Evolutionary conservation across 2,797 vertebrate species (phyloP).

Genomic region (Phaenicophaeus curvirostris): DNA sequence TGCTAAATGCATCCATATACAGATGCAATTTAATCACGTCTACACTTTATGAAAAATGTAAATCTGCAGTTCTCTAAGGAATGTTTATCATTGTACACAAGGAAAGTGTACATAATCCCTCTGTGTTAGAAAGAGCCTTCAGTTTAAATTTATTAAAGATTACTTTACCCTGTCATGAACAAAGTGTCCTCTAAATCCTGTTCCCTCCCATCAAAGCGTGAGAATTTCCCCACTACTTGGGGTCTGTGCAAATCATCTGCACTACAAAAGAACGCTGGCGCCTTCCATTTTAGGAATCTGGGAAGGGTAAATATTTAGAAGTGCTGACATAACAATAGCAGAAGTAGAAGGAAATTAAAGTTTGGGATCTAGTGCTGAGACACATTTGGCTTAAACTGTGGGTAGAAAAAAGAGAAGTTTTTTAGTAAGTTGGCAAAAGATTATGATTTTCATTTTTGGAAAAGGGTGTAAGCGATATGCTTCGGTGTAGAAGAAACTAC

Average conservation of each 20-base stretch:
- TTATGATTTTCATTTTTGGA: neutral
- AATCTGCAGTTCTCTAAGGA: slow-evolving; percentile 9
- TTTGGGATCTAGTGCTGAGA: slow-evolving; percentile 70
- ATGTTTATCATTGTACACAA: slow-evolving; percentile 8
- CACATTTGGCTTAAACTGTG: slow-evolving; percentile 33
- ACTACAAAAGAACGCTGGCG: slow-evolving; percentile 69
- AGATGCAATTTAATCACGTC: neutral
- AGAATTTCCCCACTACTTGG: slow-evolving; percentile 70
- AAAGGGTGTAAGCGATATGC: neutral
- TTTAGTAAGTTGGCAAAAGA: neutral
- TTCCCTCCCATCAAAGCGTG: slow-evolving; percentile 67
- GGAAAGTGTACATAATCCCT: slow-evolving; percentile 32
- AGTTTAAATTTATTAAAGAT: slow-evolving; percentile 57
- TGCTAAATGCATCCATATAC: slow-evolving; percentile 2
- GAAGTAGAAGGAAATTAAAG: slow-evolving; percentile 78
- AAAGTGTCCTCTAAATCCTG: slow-evolving; percentile 60
- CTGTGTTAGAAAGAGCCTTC: slow-evolving; percentile 45
- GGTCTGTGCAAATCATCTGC: slow-evolving; percentile 62
- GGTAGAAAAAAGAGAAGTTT: slow-evolving; percentile 28
- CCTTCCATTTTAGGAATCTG: slow-evolving; percentile 79
- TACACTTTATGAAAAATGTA: neutral
- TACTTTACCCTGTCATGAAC: slow-evolving; percentile 55
- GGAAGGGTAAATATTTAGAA: slow-evolving; percentile 93
- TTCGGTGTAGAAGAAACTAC: neutral
- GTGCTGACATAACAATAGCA: slow-evolving; percentile 81